These are phyloP conservation scores for Myrmecophaga tridactyla DNA, from an alignment of 2,113 vertebrate genomes.

Conservation along the genomic window DNA sequence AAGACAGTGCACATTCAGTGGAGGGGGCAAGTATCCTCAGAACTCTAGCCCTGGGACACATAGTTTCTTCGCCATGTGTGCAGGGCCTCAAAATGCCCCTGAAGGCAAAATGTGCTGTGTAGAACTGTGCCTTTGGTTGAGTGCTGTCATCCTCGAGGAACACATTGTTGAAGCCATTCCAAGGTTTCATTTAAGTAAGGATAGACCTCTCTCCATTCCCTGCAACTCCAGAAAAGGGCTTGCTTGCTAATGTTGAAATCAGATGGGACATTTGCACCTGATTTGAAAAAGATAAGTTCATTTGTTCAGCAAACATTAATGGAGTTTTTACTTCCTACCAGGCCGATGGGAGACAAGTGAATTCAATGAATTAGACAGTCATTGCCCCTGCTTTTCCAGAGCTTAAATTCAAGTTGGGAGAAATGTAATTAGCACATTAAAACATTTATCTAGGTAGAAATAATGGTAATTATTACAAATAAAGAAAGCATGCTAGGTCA, in stretches of 20 bases:
- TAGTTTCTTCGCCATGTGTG: not conserved
- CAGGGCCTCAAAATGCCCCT: not conserved
- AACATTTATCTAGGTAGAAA: not conserved
- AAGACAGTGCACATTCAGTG: not conserved
- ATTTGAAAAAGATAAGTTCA: too few relatives aligned
- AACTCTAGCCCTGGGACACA: not conserved
- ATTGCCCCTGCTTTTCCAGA: not conserved
- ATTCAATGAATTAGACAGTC: too few relatives aligned
- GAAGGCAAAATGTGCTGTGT: not conserved
- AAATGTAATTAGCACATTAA: not conserved
- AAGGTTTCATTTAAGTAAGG: not conserved
- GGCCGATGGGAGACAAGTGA: not conserved
- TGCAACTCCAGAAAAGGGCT: not conserved
- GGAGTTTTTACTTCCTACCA: not conserved
- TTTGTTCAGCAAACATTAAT: not conserved
- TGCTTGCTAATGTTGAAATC: not conserved
- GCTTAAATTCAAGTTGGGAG: not conserved
- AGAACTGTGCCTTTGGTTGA: not conserved
- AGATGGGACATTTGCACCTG: too few relatives aligned
- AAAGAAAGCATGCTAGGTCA: not conserved
- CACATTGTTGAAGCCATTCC: not conserved
- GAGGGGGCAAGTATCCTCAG: not conserved
- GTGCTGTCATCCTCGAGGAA: not conserved
- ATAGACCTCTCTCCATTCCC: too few relatives aligned
- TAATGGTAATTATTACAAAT: not conserved